Conservation (phyloP, 2,888 invertebrate genomes). For the Pristionchus arcanus region DNA sequence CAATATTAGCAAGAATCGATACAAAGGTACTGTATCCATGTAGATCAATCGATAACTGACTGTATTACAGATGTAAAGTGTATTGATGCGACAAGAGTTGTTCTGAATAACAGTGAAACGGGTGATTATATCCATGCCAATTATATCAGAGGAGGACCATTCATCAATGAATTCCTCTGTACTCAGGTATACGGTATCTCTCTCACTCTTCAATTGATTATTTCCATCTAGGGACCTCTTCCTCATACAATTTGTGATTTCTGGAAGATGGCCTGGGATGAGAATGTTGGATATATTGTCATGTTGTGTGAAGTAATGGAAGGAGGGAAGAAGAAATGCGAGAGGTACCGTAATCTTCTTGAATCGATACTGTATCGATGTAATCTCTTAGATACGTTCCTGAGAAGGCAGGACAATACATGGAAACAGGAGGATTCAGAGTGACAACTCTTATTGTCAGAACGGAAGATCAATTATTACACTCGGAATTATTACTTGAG, state of each 20-base stretch:
- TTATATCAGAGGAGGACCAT: background rate
- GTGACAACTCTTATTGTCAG: constrained; percentile 2
- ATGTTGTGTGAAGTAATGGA: constrained; percentile 63
- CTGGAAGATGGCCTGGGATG: constrained; percentile 68
- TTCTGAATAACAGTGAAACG: background rate
- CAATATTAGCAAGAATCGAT: constrained; percentile 8
- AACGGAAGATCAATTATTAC: background rate
- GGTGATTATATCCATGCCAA: constrained; percentile 35
- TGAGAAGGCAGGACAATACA: constrained; percentile 1
- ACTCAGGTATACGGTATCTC: background rate
- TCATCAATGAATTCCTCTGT: constrained; percentile 21
- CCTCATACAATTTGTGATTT: constrained; percentile 64
- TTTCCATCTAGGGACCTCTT: constrained; percentile 63
- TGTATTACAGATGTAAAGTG: background rate
- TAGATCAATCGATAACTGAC: background rate
- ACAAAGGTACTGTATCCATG: background rate
- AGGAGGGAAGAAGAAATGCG: constrained; percentile 58
- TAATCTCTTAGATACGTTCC: background rate
- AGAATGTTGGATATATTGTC: constrained; percentile 59
- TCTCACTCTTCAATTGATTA: background rate
- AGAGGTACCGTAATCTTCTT: background rate
- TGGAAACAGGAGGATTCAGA: constrained; percentile 6
- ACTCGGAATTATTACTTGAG: background rate
- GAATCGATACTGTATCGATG: background rate
- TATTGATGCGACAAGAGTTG: background rate